Evolutionary conservation across 2,888 invertebrate species (phyloP).

Genomic region (Poecilus cupreus): DNA sequence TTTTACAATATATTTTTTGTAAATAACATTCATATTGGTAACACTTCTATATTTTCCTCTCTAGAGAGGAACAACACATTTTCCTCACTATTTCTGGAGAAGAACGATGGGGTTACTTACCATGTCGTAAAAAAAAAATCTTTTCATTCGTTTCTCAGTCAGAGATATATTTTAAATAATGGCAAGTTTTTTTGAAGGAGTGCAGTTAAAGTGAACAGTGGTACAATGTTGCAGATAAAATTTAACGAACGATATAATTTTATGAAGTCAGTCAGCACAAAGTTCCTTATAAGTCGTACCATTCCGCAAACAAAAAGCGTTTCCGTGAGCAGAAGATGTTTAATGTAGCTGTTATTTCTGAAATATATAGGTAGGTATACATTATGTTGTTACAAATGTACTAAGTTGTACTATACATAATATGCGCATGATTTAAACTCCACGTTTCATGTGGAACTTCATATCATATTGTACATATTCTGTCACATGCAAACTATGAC

Average conservation of each 20-base stretch:
- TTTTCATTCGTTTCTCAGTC: too few relatives aligned
- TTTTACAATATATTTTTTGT: too few relatives aligned
- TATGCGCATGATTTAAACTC: conserved; percentile 37
- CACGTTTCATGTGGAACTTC: conserved; percentile 32
- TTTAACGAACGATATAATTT: conserved; percentile 26
- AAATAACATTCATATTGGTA: too few relatives aligned
- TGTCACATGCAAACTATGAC: conserved; percentile 44
- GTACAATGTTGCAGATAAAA: neutral
- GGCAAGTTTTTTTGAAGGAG: neutral
- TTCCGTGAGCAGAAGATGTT: conserved; percentile 22
- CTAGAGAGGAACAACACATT: too few relatives aligned
- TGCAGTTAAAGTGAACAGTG: neutral
- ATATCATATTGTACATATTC: conserved; percentile 41
- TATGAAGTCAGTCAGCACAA: neutral
- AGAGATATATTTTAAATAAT: neutral
- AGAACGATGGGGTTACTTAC: too few relatives aligned
- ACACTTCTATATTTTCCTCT: too few relatives aligned
- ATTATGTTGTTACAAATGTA: conserved; percentile 29
- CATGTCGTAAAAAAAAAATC: too few relatives aligned
- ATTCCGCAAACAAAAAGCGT: conserved; percentile 36
- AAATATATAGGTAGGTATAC: conserved; percentile 30
- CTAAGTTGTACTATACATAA: conserved; percentile 30
- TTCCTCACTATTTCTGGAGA: too few relatives aligned
- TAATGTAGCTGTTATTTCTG: conserved; percentile 38
- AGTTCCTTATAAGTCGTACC: conserved; percentile 14